These are phyloP conservation scores for Apeira syringaria DNA, from an alignment of 2,888 invertebrate species.

Conservation along the genomic window DNA sequence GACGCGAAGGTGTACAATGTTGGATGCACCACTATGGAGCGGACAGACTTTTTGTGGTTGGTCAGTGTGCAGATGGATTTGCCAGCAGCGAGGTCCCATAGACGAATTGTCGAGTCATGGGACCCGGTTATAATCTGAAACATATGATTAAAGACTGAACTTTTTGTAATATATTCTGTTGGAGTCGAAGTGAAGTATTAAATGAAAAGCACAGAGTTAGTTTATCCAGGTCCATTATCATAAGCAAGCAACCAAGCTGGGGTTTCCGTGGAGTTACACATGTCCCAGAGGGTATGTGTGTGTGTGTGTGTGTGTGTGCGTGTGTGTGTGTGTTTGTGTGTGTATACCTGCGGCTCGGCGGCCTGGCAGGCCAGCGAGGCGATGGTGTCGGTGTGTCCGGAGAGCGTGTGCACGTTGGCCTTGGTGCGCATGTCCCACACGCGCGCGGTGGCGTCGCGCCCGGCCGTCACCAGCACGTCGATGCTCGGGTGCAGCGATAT, in stretches of 20 bases:
- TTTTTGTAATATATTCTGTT: too few species aligned
- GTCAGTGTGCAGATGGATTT: slow-evolving; percentile 97
- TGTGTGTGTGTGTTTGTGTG: too few species aligned
- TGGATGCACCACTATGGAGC: slow-evolving; percentile 91
- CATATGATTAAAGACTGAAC: too few species aligned
- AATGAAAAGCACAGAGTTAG: too few species aligned
- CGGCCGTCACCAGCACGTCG: slow-evolving; percentile 96
- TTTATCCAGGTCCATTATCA: too few species aligned
- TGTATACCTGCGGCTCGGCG: slow-evolving; percentile 94
- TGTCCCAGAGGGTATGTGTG: too few species aligned
- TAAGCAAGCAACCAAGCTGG: too few species aligned
- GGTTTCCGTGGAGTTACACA: too few species aligned
- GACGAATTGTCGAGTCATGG: slow-evolving; percentile 97
- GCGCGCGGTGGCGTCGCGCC: slow-evolving; percentile 97
- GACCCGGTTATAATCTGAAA: slow-evolving; percentile 93
- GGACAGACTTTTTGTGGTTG: slow-evolving; percentile 98
- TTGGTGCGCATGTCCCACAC: slow-evolving; percentile 99
- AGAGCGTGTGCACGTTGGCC: slow-evolving; percentile 97
- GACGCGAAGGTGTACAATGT: slow-evolving; percentile 97
- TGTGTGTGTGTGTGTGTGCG: too few species aligned
- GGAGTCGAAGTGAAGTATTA: too few species aligned
- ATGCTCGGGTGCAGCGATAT: slow-evolving; percentile 97
- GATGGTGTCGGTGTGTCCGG: slow-evolving; percentile 98
- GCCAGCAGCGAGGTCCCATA: slow-evolving; percentile 99
- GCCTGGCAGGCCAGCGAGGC: slow-evolving; percentile 97